Evolutionary conservation across 2,113 vertebrate genomes (phyloP).

Genomic region (rat (Rattus norvegicus)): DNA sequence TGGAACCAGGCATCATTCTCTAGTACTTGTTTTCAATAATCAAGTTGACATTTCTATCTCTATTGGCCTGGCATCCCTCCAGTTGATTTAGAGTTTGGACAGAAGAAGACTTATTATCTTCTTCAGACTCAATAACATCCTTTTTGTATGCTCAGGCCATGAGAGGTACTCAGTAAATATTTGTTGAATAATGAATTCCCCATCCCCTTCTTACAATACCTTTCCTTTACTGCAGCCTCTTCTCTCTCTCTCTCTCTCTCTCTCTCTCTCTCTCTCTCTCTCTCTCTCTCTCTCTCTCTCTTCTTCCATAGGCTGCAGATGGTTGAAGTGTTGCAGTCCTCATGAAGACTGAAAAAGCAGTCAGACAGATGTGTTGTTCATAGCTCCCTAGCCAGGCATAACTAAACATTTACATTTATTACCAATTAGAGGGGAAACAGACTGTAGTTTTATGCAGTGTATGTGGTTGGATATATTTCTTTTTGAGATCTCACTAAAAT

Average conservation of each 20-base stretch:
- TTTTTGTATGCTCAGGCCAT: slow-evolving; percentile 1
- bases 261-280: background rate
- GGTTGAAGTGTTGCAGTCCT: slow-evolving; percentile 78
- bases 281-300: background rate
- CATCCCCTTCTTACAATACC: background rate
- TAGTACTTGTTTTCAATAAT: background rate
- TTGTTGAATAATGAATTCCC: slow-evolving; percentile 55
- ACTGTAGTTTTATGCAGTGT: slow-evolving; percentile 89
- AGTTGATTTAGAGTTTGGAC: slow-evolving; percentile 25
- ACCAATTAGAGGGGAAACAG: slow-evolving; percentile 90
- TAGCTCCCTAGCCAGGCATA: slow-evolving; percentile 89
- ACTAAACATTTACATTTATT: slow-evolving; percentile 93
- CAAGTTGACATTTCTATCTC: slow-evolving; percentile 31
- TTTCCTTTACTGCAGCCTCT: slow-evolving; percentile 6
- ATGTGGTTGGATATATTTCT: slow-evolving; percentile 84
- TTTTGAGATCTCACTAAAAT: slow-evolving; percentile 81
- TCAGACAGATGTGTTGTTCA: slow-evolving; percentile 90
- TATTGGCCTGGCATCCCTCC: background rate
- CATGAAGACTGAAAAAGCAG: slow-evolving; percentile 81
- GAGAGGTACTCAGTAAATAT: slow-evolving; percentile 67
- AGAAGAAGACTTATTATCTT: slow-evolving; percentile 10
- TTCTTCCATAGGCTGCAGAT: slow-evolving; percentile 80
- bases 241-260: background rate
- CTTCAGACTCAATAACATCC: background rate
- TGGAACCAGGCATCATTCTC: background rate